Conservation (phyloP, 2,888 invertebrate genomes). For the Hymenopus coronatus region DNA sequence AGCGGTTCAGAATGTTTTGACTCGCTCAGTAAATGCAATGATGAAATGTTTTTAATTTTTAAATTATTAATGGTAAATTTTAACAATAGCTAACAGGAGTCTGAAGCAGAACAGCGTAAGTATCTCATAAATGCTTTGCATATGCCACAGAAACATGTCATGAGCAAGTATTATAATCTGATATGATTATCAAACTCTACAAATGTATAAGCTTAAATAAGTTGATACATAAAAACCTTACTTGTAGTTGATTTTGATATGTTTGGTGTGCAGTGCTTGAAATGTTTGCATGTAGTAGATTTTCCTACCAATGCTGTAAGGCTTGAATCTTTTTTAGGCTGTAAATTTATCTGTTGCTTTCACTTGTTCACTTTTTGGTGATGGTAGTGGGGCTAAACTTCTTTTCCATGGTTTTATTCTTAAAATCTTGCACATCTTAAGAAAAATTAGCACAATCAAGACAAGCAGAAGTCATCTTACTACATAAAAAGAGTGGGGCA, state of each 20-base stretch:
- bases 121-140: background rate
- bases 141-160: background rate
- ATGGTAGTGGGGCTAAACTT: background rate
- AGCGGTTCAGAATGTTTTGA: no score
- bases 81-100: background rate
- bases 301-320: background rate
- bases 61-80: background rate
- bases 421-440: background rate
- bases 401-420: background rate
- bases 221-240: background rate
- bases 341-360: background rate
- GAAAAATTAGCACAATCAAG: background rate
- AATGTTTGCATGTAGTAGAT: background rate
- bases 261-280: background rate
- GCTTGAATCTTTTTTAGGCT: background rate
- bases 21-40: no score
- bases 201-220: no score
- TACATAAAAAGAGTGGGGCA: no score
- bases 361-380: background rate
- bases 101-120: background rate
- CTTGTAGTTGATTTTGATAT: background rate
- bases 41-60: no score
- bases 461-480: background rate
- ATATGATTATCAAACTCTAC: background rate
- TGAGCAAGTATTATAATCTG: background rate